Percentiles rank a stretch among this genome's conserved stretches.
Conservation (phyloP, 30 jellyfish, hydroid and myxozoan genomes). For the Hydractinia symbiolongicarpus region DNA sequence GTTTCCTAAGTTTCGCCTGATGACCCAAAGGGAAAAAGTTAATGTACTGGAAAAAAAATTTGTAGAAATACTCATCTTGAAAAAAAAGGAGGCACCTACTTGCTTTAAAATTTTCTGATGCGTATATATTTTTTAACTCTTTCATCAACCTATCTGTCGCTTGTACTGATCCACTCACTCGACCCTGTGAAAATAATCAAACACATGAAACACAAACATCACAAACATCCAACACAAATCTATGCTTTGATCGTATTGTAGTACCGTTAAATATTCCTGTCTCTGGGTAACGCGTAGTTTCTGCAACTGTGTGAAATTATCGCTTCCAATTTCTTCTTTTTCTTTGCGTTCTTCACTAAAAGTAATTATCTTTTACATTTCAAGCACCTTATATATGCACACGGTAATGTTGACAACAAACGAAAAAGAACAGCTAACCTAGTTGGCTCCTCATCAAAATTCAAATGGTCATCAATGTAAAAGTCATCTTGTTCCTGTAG, state of each 20-base stretch:
- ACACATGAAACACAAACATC: background rate
- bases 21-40: too few species aligned
- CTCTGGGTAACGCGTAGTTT: slow-evolving; percentile 61
- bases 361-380: background rate
- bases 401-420: background rate
- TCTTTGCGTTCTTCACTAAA: slow-evolving; percentile 74
- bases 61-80: too few species aligned
- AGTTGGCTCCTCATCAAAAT: slow-evolving; percentile 59
- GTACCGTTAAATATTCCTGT: slow-evolving; percentile 84
- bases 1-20: too few species aligned
- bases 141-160: slow-evolving; percentile 98
- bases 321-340: slow-evolving; percentile 74
- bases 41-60: too few species aligned
- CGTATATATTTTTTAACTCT: slow-evolving; percentile 71
- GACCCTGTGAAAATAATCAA: slow-evolving; percentile 51
- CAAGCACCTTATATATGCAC: background rate
- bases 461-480: slow-evolving; percentile 64
- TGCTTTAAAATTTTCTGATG: slow-evolving; percentile 70
- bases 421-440: slow-evolving; percentile 16
- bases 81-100: slow-evolving; percentile 28
- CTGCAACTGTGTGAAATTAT: slow-evolving; percentile 55
- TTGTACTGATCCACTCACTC: slow-evolving; percentile 91
- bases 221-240: background rate
- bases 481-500: slow-evolving; percentile 73
- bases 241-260: background rate